Evolutionary conservation across 2,797 vertebrate genomes (phyloP), one percentile per base, ranked within the genome.

Genomic region (Telmatherina bonti): DNA sequence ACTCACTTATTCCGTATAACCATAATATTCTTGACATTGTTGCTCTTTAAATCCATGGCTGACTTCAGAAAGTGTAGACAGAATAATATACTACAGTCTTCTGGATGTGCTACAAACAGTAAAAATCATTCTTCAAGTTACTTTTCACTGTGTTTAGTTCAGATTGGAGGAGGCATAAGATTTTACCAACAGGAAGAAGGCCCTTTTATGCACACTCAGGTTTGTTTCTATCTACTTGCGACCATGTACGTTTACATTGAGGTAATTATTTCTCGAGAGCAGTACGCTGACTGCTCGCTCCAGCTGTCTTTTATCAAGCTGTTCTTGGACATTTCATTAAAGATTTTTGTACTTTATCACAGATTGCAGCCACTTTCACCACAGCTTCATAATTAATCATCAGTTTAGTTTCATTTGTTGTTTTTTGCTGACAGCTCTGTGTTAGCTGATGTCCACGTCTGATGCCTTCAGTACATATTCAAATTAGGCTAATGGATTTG

Each of bases 131-230:
- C 53, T 43, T n/a, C n/a, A n/a, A n/a, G 11, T 60, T 10, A 22
- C 47, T 78, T 11, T 31, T 18, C 45, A 2, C 54, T 66, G 65
- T 71, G 26, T 70, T 78, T 38, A 30, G n/a, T 60, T 26, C 74
- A 20, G 35, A 85, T 77, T 71, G 70, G 64, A 45, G 43, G 41
- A 31, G 56, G 16, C 2, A 22, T 76, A 82, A 83, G 81, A 79
- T 89, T 76, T 85, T 89, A 80, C 41, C 41, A 43, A 20, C 20
- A n/a, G 18, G 20, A 45, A n/a, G 43, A 45, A 20, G 18, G 43
- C 43, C 8, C 43, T 45, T 45, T 45, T 56, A 86, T 82, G 87
- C 86, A 85, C 26, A 26, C 47, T 74, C 86, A 86, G 76, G 73
- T 85, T 74, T 53, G 51, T 81, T 30, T 75, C 38, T 67, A 10